Evolutionary conservation across 2,797 vertebrate species (phyloP).

Genomic region (Cirrhinus molitorella): DNA sequence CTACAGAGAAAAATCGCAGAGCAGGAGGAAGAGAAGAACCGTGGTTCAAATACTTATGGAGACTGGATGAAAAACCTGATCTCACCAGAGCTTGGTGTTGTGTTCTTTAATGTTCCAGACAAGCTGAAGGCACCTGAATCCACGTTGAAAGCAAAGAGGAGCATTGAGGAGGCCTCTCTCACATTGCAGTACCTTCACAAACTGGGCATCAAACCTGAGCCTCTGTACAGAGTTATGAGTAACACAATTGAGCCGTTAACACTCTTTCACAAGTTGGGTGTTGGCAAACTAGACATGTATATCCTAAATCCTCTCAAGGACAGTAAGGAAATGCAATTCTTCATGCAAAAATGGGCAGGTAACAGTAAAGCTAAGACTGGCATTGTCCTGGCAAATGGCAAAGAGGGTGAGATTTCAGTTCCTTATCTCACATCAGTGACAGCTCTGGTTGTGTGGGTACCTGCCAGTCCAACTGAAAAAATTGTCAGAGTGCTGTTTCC

Average conservation of each 20-base stretch:
- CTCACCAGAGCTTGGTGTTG: constrained; percentile 96
- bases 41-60: constrained; percentile 88
- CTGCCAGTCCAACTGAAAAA: constrained; percentile 93
- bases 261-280: constrained; percentile 97
- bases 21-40: constrained; percentile 92
- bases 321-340: constrained; percentile 99
- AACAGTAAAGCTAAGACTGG: constrained; percentile 99
- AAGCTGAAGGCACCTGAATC: constrained; percentile 93
- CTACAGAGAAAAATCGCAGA: constrained; percentile 97
- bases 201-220: constrained; percentile 93
- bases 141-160: constrained; percentile 93
- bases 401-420: constrained; percentile 98
- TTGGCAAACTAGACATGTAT: constrained; percentile 98
- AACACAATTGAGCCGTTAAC: constrained; percentile 96
- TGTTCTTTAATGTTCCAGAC: constrained; percentile 98
- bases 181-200: constrained; percentile 94
- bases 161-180: constrained; percentile 96
- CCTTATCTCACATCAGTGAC: constrained; percentile 98
- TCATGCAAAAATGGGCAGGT: constrained; percentile 99
- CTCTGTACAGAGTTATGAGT: constrained; percentile 92
- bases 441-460: constrained; percentile 97
- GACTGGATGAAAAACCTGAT: constrained; percentile 98
- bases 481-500: constrained; percentile 97
- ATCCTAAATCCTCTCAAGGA: constrained; percentile 96
- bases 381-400: constrained; percentile 91